A percentile compares a stretch with the other conserved stretches of the same genome.
phyloP scores from a whole-genome alignment of 2,888 invertebrate genomes.

The Sicus ferrugineus region DNA sequence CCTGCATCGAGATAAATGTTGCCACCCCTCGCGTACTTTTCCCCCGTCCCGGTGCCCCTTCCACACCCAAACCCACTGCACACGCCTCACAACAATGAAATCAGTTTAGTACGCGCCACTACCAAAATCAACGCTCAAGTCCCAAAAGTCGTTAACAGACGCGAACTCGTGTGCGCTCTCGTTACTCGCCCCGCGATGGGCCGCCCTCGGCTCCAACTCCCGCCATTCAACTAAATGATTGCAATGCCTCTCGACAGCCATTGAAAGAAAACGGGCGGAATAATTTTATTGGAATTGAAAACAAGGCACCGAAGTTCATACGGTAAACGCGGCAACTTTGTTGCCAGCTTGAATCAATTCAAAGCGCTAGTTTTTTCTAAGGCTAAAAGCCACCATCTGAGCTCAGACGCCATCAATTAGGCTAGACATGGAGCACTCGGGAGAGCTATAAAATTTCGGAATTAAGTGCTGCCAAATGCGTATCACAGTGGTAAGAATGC shows the following conservation, averaged over 20 bases:
- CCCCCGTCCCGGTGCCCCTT: neutral
- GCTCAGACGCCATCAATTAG: neutral
- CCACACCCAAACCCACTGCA: neutral
- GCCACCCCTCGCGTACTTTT: too few species aligned
- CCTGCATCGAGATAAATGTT: too few species aligned
- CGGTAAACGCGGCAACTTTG: neutral
- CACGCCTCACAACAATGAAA: slow-evolving; percentile 33
- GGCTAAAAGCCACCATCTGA: neutral
- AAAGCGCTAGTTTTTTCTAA: neutral
- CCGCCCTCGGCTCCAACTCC: slow-evolving; percentile 9
- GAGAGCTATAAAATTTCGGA: neutral
- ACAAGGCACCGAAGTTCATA: neutral
- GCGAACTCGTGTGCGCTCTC: slow-evolving; percentile 16
- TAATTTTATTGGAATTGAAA: slow-evolving; percentile 29
- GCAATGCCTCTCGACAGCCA: slow-evolving; percentile 27
- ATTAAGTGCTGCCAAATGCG: neutral
- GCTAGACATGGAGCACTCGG: neutral
- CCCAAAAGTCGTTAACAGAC: slow-evolving; percentile 26
- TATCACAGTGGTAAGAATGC: too few species aligned
- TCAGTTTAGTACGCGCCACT: slow-evolving; percentile 24
- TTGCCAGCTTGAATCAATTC: neutral
- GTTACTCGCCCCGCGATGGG: neutral
- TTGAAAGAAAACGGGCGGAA: slow-evolving; percentile 31
- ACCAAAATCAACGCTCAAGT: slow-evolving; percentile 8
- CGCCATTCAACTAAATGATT: slow-evolving; percentile 28